phyloP scores from a whole-genome alignment of 2,113 vertebrate genomes.

The Motacilla tschutschensis region DNA sequence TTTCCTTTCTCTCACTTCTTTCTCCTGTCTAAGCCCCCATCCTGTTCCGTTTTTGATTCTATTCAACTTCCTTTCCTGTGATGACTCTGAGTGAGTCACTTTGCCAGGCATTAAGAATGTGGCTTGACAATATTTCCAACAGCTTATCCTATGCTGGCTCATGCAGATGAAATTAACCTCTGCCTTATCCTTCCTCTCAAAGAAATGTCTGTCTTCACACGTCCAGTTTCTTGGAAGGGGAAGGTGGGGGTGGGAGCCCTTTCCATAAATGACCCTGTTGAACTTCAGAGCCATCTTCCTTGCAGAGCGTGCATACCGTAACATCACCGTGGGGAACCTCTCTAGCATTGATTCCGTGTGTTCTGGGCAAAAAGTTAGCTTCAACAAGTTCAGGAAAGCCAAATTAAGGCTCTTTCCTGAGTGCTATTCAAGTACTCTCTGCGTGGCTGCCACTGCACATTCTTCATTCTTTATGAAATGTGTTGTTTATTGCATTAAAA shows the following conservation, averaged over 20 bases:
- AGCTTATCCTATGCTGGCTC: slow-evolving; percentile 14
- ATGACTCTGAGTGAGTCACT: slow-evolving; percentile 54
- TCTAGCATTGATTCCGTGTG: neutral
- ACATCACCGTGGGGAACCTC: neutral
- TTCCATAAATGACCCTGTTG: slow-evolving; percentile 24
- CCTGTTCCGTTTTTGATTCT: slow-evolving; percentile 69
- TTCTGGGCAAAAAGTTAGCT: neutral
- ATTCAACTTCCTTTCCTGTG: slow-evolving; percentile 65
- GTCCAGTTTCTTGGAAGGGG: slow-evolving; percentile 40
- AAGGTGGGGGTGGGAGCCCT: neutral
- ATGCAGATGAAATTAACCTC: slow-evolving; percentile 50
- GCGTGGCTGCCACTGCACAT: neutral
- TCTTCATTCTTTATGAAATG: neutral
- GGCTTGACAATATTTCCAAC: slow-evolving; percentile 25
- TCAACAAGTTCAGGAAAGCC: neutral
- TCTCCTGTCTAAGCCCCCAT: slow-evolving; percentile 50
- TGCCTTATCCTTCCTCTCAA: slow-evolving; percentile 55
- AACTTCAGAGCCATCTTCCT: neutral
- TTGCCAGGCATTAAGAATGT: slow-evolving; percentile 56
- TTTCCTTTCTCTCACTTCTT: slow-evolving; percentile 67
- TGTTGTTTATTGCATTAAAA: neutral
- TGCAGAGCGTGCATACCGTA: neutral
- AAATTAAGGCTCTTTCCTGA: slow-evolving; percentile 6
- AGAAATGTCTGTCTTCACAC: slow-evolving; percentile 19
- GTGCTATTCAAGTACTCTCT: neutral